Conservation (phyloP, 1,140 invertebrate species). For the Ladona fulva region DNA sequence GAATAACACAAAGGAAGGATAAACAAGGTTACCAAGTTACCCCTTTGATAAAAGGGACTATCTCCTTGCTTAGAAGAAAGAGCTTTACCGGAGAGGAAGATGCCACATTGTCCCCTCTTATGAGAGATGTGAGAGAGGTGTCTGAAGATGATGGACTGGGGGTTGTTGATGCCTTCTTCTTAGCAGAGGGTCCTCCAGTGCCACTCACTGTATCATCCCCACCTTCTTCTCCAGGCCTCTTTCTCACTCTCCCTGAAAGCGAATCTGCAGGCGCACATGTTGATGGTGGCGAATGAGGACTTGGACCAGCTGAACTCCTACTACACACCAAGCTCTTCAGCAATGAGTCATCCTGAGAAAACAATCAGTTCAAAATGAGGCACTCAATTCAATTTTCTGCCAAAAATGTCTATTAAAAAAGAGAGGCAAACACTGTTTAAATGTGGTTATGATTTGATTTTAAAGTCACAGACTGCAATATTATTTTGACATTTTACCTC, state of each 20-base stretch:
- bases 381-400: too few relatives aligned
- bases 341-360: slow-evolving; percentile 39
- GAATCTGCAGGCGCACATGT: slow-evolving; percentile 18
- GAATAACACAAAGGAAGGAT: too few relatives aligned
- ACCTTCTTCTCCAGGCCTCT: slow-evolving; percentile 57
- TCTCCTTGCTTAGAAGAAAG: too few relatives aligned
- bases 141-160: slow-evolving; percentile 29
- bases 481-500: too few relatives aligned
- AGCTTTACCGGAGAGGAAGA: neutral
- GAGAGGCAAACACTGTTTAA: too few relatives aligned
- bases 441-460: too few relatives aligned
- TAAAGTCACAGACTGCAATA: too few relatives aligned
- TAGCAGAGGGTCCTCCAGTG: slow-evolving; percentile 29
- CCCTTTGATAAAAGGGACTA: too few relatives aligned
- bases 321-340: slow-evolving; percentile 43
- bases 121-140: slow-evolving; percentile 19
- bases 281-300: slow-evolving; percentile 17
- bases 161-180: slow-evolving; percentile 42
- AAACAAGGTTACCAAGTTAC: too few relatives aligned
- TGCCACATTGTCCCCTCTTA: neutral
- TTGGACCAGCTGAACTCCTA: slow-evolving; percentile 37
- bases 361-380: neutral
- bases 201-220: slow-evolving; percentile 39
- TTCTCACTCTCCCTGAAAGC: slow-evolving; percentile 42
- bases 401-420: too few relatives aligned